Conservation (phyloP, 2,797 vertebrate species). For the Champsocephalus gunnari region DNA sequence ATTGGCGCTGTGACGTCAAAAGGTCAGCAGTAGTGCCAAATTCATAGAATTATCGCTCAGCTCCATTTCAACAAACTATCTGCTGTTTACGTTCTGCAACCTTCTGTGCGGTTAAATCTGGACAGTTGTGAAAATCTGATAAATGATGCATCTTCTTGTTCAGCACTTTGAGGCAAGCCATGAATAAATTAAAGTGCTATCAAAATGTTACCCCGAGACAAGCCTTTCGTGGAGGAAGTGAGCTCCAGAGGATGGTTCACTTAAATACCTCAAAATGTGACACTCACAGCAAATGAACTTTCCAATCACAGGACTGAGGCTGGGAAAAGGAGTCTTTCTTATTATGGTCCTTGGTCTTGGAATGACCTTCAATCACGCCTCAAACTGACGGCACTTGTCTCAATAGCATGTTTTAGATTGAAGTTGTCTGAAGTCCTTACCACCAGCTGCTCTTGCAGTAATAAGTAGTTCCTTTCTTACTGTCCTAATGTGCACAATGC, state of each 20-base stretch:
- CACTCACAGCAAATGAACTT: no score
- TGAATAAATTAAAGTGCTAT: conserved; percentile 2
- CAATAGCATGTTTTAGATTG: no score
- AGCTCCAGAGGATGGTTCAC: background rate
- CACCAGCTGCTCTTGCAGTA: no score
- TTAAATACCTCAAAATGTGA: background rate
- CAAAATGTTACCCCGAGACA: background rate
- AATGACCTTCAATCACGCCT: no score
- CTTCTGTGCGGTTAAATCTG: background rate
- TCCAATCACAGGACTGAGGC: background rate
- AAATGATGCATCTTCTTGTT: conserved; percentile 25
- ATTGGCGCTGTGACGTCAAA: background rate
- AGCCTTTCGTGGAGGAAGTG: background rate
- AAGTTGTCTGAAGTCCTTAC: no score
- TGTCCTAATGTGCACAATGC: no score
- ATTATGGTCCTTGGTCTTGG: no score
- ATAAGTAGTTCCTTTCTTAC: no score
- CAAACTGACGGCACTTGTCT: no score
- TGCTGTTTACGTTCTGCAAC: background rate
- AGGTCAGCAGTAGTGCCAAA: background rate
- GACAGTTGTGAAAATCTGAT: conserved; percentile 17
- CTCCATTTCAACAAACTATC: background rate
- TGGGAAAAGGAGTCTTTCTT: no score
- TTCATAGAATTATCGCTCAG: background rate
- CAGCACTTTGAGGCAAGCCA: conserved; percentile 3